These are phyloP conservation scores for Paramormyrops hopkinsi DNA, from an alignment of 2,797 vertebrate species.

Conservation along the genomic window DNA sequence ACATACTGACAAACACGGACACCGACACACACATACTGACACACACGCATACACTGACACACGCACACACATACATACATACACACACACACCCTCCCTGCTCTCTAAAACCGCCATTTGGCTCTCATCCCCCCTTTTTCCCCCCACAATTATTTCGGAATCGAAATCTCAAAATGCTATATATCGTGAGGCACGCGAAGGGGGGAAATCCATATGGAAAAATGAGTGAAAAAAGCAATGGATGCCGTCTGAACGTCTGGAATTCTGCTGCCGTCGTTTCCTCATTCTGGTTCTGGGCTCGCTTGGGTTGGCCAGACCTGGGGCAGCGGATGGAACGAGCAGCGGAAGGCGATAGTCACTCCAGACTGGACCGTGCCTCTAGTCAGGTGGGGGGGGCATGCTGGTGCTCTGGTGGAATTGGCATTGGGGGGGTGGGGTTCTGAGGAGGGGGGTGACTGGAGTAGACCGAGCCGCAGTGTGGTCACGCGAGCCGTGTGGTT, in stretches of 20 bases:
- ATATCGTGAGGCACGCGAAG: not conserved
- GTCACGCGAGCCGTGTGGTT: conserved; percentile 69
- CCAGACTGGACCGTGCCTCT: conserved; percentile 22
- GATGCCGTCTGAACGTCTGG: conserved; percentile 5
- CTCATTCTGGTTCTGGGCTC: not conserved
- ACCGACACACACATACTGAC: not conserved
- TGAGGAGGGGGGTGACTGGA: conserved; percentile 25
- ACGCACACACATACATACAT: not conserved
- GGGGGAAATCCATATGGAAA: conserved; percentile 1
- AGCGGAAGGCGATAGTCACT: not conserved
- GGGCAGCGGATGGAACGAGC: not conserved
- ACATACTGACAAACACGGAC: not conserved
- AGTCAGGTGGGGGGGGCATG: conserved; percentile 33
- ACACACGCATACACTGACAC: not conserved
- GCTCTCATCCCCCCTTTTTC: conserved; percentile 48
- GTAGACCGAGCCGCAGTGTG: conserved; percentile 38
- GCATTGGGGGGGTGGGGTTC: conserved; percentile 6
- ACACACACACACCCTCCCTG: not conserved
- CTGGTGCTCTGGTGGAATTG: conserved; percentile 57
- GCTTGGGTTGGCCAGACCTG: not conserved
- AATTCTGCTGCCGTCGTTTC: not conserved
- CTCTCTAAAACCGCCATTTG: conserved; percentile 53
- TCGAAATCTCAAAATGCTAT: not conserved
- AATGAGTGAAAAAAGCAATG: not conserved
- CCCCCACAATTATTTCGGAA: conserved; percentile 40